These are phyloP conservation scores for Drosophila nr. medialis DNA, from an alignment of 2,888 invertebrate genomes.

Conservation along the genomic window DNA sequence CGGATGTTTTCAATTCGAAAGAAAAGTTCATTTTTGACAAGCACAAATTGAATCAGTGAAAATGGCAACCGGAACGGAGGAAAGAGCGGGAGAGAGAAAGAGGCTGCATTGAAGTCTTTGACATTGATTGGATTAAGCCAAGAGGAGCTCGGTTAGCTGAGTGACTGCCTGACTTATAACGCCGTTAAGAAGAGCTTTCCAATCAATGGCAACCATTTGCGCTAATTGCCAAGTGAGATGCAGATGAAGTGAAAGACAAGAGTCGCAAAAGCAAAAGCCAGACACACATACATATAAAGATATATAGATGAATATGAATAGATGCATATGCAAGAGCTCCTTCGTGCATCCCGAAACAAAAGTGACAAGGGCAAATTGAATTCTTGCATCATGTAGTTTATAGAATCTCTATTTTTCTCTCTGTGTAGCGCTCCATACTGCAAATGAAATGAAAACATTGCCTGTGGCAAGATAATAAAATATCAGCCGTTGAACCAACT, in stretches of 20 bases:
- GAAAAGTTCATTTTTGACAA: constrained; percentile 38
- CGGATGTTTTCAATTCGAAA: constrained; percentile 51
- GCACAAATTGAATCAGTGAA: constrained; percentile 60
- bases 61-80: constrained; percentile 24
- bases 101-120: constrained; percentile 46
- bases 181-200: constrained; percentile 44
- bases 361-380: neutral
- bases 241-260: constrained; percentile 28
- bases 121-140: constrained; percentile 64
- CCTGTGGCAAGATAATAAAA: constrained; percentile 38
- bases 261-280: neutral
- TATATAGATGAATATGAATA: neutral
- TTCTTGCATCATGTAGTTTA: neutral
- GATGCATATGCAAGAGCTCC: neutral
- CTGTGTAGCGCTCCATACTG: constrained; percentile 5
- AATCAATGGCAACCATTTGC: constrained; percentile 54
- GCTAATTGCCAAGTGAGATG: constrained; percentile 54
- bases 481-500: constrained; percentile 22
- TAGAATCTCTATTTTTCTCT: neutral
- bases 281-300: neutral
- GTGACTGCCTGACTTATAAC: constrained; percentile 10
- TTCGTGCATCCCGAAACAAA: neutral
- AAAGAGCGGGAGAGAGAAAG: neutral
- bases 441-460: constrained; percentile 38
- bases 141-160: constrained; percentile 17